Conservation (phyloP, 2,888 invertebrate species). For the Sepiola atlantica region DNA sequence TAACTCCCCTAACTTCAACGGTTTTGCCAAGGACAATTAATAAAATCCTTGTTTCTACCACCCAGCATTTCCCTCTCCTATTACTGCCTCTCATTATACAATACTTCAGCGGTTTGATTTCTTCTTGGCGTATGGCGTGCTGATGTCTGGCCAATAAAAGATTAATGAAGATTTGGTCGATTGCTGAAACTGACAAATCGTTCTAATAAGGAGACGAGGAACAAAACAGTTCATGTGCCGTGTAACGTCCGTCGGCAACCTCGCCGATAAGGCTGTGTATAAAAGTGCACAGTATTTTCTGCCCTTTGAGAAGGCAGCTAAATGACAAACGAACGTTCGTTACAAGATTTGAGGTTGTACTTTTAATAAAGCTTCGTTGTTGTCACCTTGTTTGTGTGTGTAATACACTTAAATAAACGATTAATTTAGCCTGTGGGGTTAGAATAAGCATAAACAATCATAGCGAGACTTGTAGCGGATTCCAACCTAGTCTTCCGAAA, state of each 20-base stretch:
- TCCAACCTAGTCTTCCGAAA: too few species aligned
- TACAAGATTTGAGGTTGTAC: not conserved
- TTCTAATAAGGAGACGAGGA: not conserved
- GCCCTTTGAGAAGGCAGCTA: not conserved
- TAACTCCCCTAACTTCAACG: not conserved
- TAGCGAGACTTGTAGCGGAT: too few species aligned
- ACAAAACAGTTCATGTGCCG: not conserved
- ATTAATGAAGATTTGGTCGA: not conserved
- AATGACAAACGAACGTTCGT: not conserved
- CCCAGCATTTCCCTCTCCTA: not conserved
- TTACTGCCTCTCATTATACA: not conserved
- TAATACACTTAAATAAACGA: too few species aligned
- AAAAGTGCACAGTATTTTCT: not conserved
- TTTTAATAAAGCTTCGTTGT: not conserved
- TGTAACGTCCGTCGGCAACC: not conserved
- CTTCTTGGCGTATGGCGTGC: slow-evolving; percentile 12
- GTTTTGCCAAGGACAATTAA: not conserved
- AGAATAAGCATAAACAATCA: too few species aligned
- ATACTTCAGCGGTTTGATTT: not conserved
- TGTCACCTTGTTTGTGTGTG: too few species aligned
- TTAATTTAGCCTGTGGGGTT: too few species aligned
- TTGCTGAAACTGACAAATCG: not conserved
- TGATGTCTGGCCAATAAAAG: slow-evolving; percentile 32
- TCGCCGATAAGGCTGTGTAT: fast-evolving
- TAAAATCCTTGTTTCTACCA: not conserved